Evolutionary conservation across 1,140 invertebrate genomes (phyloP), one percentile per base, ranked within the genome.

Genomic region (Coelopa frigida): DNA sequence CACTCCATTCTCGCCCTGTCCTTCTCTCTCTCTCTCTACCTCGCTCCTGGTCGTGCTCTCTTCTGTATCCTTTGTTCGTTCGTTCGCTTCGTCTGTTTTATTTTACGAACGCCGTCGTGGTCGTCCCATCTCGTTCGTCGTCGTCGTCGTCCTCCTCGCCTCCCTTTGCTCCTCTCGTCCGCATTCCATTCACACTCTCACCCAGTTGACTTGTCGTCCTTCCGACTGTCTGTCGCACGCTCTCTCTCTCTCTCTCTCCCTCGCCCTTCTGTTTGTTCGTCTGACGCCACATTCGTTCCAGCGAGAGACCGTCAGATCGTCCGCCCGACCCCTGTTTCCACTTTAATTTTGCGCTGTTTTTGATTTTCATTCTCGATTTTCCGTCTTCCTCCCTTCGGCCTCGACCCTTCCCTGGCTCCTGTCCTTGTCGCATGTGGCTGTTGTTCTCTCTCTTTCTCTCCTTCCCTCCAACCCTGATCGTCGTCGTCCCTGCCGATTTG

Each of bases 101-200:
- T n/a, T n/a, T n/a, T n/a, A n/a, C n/a, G n/a, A n/a, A n/a, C n/a
- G n/a, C n/a, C n/a, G n/a, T n/a, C n/a, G n/a, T n/a, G n/a, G n/a
- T n/a, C 27, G 8, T 29, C 27, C 8, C 27, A 8, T 36, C 18
- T 14, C 33, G 6, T 10, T 44, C n/a, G n/a, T 12, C 20, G 7
- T 5, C 18, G 21, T 40, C 5, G 20, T 40, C 18, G 8, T 5
- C 20, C 21, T 20, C 10, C 27, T 8, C 27, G 22, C 17, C 42
- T 7, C 12, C 26, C 18, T 35, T 44, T 44, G 31, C 31, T 32
- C 18, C 15, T 27, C 31, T 44, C 23, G 35, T 44, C 42, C 42
- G 42, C 42, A 44, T 44, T 33, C 42, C 31, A 44, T 20, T 17
- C 31, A 33, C 42, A 22, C 27, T 20, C 12, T 20, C 21, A n/a